Percentiles rank a stretch among this genome's conserved stretches.
These are phyloP conservation scores for Pocillopora grandis DNA, from an alignment of 92 coral and sea anemone species.

Conservation along the genomic window DNA sequence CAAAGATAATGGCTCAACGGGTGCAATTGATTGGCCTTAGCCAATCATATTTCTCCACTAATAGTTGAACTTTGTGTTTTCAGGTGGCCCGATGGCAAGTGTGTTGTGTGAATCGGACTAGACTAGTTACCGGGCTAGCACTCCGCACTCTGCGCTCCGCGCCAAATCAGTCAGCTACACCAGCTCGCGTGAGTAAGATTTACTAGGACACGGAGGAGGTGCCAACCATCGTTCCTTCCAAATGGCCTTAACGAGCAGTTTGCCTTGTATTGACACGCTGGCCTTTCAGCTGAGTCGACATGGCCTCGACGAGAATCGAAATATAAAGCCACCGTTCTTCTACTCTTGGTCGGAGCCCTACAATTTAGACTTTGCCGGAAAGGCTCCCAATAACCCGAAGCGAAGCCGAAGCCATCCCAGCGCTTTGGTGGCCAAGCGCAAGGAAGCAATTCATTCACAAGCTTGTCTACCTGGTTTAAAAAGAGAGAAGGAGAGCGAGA, in stretches of 20 bases:
- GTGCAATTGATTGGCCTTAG: slow-evolving; percentile 69
- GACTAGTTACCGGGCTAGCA: slow-evolving; percentile 40
- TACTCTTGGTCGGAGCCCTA: slow-evolving; percentile 92
- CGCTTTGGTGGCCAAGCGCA: slow-evolving; percentile 32
- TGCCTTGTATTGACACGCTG: slow-evolving; percentile 76
- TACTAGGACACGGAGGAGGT: slow-evolving; percentile 14
- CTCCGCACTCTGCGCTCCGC: slow-evolving; percentile 41
- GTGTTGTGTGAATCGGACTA: slow-evolving; percentile 43
- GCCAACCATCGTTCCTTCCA: background rate
- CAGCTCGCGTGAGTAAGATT: slow-evolving; percentile 31
- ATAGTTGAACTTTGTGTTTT: slow-evolving; percentile 71
- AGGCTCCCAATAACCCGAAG: slow-evolving; percentile 62
- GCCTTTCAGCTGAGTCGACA: slow-evolving; percentile 71
- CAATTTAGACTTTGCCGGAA: slow-evolving; percentile 84
- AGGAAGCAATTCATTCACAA: slow-evolving; percentile 14
- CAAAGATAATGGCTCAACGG: slow-evolving; percentile 75
- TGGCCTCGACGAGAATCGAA: slow-evolving; percentile 72
- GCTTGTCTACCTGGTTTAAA: slow-evolving; percentile 1
- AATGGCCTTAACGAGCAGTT: slow-evolving; percentile 78
- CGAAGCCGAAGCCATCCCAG: slow-evolving; percentile 76
- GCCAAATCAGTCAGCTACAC: slow-evolving; percentile 32
- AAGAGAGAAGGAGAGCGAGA: slow-evolving; percentile 25
- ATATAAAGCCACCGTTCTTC: slow-evolving; percentile 63
- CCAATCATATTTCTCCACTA: slow-evolving; percentile 77
- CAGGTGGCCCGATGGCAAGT: slow-evolving; percentile 91